Evolutionary conservation across 2,797 vertebrate genomes (phyloP), one percentile per base, ranked within the genome.

Genomic region (Dendrocincla fuliginosa): DNA sequence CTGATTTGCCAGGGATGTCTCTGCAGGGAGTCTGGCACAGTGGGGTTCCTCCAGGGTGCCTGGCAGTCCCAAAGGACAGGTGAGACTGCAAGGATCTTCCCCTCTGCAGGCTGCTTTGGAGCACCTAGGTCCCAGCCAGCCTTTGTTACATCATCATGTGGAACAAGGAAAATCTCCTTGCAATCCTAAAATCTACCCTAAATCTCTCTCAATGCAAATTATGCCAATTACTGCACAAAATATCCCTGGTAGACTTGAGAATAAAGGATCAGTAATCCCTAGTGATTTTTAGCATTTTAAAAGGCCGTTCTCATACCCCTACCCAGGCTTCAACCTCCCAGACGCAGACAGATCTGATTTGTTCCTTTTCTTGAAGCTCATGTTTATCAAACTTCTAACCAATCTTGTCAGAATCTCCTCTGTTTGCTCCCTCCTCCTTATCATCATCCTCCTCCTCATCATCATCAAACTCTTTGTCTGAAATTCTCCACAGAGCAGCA

Each of bases 131-230:
- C 73, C 44, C 50, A 77, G 64, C 6, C 50, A 64, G 39, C 27
- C 55, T 90, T 67, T 33, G 33, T 37, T n/a, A n/a, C 11, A 19
- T 24, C 39, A 10, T 32, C 24, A 13, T 39, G 10, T 47, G 50
- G 63, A 22, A 56, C 68, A 67, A 52, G 68, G 33, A 69, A 77
- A 73, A 83, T 74, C 82, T 79, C 50, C 22, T 69, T 67, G 64
- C 60, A 85, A 33, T 70, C 44, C 56, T 71, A 87, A 83, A 80
- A 60, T 49, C 44, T 59, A 64, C 23, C 63, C 63, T 32, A 83
- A 94, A 83, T 85, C 47, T 91, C 76, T 80, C 23, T 9, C 24
- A 53, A 74, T 77, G 73, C 32, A 94, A 93, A 91, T 85, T 30
- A 83, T 85, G 33, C 13, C 52, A 77, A 65, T 91, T 85, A 79